Conservation (phyloP, 2,888 invertebrate species). For the Belgica antarctica region DNA sequence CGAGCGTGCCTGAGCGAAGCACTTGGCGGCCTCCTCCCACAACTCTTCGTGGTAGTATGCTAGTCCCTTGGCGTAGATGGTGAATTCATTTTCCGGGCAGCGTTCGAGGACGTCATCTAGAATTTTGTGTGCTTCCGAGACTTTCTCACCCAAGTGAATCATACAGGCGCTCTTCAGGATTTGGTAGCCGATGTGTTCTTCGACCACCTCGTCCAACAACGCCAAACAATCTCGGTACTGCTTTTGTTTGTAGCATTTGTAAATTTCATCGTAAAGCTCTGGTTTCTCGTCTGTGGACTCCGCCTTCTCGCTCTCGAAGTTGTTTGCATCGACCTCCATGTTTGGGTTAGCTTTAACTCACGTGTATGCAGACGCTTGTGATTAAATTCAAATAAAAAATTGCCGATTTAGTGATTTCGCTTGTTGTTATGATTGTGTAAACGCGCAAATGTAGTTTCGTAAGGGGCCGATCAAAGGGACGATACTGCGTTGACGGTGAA, state of each 20-base stretch:
- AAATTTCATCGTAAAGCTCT: constrained; percentile 22
- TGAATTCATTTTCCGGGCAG: not conserved
- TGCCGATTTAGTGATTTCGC: too few species aligned
- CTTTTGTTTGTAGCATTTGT: constrained; percentile 11
- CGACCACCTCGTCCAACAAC: not conserved
- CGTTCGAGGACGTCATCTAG: not conserved
- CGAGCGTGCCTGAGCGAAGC: constrained; percentile 17
- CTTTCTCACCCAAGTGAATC: constrained; percentile 20
- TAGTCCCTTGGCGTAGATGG: constrained; percentile 31
- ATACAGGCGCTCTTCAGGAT: constrained; percentile 21
- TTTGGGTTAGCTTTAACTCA: not conserved
- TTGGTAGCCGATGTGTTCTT: constrained; percentile 14
- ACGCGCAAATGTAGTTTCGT: too few species aligned
- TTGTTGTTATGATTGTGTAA: too few species aligned
- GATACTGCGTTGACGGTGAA: too few species aligned
- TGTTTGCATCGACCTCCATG: not conserved
- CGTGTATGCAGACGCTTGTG: not conserved
- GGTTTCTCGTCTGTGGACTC: too few species aligned
- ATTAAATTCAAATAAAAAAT: not conserved
- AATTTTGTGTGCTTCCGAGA: constrained; percentile 18
- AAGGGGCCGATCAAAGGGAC: too few species aligned
- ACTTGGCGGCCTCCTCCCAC: constrained; percentile 1
- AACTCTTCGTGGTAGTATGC: not conserved
- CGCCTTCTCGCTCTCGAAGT: not conserved
- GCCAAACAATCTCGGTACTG: constrained; percentile 16